phyloP scores from a whole-genome alignment of 2,888 invertebrate genomes.

The Cataglyphis albicans region DNA sequence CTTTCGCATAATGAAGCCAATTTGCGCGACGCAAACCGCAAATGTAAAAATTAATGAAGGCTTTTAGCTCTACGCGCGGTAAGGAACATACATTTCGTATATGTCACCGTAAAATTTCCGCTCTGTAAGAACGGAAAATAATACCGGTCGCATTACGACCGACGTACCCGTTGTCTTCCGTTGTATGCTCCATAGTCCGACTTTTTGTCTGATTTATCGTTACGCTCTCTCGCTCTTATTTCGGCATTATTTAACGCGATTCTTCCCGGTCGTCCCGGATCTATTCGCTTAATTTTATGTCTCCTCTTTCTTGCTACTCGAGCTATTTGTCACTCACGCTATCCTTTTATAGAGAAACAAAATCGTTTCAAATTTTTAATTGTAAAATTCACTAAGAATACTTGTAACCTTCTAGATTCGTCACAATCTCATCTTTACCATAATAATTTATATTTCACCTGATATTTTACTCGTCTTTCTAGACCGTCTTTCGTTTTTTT shows the following conservation, averaged over 20 bases:
- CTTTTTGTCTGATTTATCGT: constrained; percentile 70
- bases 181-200: constrained; percentile 49
- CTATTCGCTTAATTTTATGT: constrained; percentile 24
- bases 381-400: not conserved
- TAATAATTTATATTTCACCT: constrained; percentile 24
- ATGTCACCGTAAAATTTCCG: constrained; percentile 59
- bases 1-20: constrained; percentile 55
- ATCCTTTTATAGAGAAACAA: constrained; percentile 18
- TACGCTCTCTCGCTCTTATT: constrained; percentile 61
- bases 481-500: not conserved
- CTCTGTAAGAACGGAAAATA: constrained; percentile 51
- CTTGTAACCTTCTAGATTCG: not conserved
- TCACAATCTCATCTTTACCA: not conserved
- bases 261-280: not conserved
- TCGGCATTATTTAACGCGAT: constrained; percentile 71
- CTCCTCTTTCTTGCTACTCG: constrained; percentile 18
- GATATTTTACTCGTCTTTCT: not conserved
- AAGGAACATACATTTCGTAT: constrained; percentile 24
- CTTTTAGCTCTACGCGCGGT: constrained; percentile 17
- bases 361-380: constrained; percentile 42
- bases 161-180: constrained; percentile 62
- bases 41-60: constrained; percentile 54
- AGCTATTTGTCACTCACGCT: constrained; percentile 32
- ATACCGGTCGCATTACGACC: constrained; percentile 64
- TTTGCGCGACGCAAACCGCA: constrained; percentile 38